Evolutionary conservation across 2,888 invertebrate genomes (phyloP).

Genomic region (Epinotia ramella): DNA sequence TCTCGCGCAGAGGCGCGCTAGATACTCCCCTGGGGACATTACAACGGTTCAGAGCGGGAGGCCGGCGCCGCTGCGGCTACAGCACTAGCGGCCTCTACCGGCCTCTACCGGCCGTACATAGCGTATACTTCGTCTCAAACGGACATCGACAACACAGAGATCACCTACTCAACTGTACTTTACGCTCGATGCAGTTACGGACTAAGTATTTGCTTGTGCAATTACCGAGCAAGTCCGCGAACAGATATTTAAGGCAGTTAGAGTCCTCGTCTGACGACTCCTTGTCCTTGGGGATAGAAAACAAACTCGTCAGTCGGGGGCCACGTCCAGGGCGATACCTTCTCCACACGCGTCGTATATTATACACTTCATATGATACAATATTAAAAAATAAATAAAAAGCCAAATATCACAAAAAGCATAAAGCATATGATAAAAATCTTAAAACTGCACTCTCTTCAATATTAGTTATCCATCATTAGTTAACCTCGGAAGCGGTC

Average conservation of each 20-base stretch:
- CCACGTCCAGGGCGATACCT: conserved; percentile 45
- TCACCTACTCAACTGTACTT: conserved; percentile 65
- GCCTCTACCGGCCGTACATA: conserved; percentile 36
- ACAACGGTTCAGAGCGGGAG: conserved; percentile 27
- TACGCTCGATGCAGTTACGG: conserved; percentile 56
- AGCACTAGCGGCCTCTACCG: conserved; percentile 49
- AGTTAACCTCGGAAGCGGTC: conserved; percentile 32
- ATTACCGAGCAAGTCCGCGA: conserved; percentile 89
- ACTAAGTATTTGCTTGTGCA: conserved; percentile 53
- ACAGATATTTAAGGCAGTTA: conserved; percentile 90
- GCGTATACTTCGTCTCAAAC: conserved; percentile 62
- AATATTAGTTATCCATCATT: conserved; percentile 38
- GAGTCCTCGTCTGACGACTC: conserved; percentile 83
- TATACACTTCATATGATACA: conserved; percentile 48
- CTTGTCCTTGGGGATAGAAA: conserved; percentile 78
- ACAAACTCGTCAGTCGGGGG: conserved; percentile 66
- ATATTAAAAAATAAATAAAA: conserved; percentile 58
- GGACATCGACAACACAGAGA: conserved; percentile 78
- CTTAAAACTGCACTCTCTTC: conserved; percentile 51
- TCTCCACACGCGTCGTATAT: conserved; percentile 33
- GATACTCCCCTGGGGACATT: conserved; percentile 74
- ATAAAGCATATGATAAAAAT: conserved; percentile 66
- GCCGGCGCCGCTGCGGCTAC: conserved; percentile 6
- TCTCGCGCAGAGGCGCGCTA: conserved; percentile 71
- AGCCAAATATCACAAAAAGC: conserved; percentile 83